Conservation (phyloP, 2,113 vertebrate genomes). For the Myanophis thanlyinensis region DNA sequence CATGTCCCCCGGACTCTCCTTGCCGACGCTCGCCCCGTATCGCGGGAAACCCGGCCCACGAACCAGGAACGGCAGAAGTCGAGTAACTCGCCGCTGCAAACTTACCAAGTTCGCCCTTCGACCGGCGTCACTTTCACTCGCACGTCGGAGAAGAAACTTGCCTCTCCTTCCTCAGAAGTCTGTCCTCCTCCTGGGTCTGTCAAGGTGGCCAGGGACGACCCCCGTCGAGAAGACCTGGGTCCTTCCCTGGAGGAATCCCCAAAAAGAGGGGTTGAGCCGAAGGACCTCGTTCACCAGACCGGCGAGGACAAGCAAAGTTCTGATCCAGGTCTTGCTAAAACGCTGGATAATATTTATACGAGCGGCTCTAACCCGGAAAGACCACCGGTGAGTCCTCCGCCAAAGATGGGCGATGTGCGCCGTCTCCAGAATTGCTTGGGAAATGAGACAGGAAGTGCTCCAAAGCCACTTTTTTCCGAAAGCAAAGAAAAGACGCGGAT, state of each 20-base stretch:
- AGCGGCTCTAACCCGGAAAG: rapidly evolving
- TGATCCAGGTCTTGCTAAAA: background rate
- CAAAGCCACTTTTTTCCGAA: background rate
- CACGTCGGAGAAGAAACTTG: background rate
- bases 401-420: background rate
- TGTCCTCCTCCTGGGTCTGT: slow-evolving; percentile 9
- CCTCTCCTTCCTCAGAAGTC: slow-evolving; percentile 14
- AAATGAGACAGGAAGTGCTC: background rate
- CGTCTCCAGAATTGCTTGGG: rapidly evolving
- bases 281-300: background rate
- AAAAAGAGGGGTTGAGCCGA: background rate
- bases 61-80: slow-evolving; percentile 12
- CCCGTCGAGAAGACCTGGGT: slow-evolving; percentile 31
- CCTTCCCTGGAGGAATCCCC: slow-evolving; percentile 33
- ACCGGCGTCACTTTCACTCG: background rate
- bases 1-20: slow-evolving; percentile 2
- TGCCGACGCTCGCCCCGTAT: background rate
- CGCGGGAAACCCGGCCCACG: slow-evolving; percentile 13
- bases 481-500: background rate
- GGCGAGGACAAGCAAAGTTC: slow-evolving; percentile 9
- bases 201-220: slow-evolving; percentile 3
- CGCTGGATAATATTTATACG: rapidly evolving
- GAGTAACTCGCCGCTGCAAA: background rate
- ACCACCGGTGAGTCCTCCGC: background rate
- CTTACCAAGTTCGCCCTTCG: background rate